Evolutionary conservation across 2,888 invertebrate genomes (phyloP).

Genomic region (Epicampocera succincta): DNA sequence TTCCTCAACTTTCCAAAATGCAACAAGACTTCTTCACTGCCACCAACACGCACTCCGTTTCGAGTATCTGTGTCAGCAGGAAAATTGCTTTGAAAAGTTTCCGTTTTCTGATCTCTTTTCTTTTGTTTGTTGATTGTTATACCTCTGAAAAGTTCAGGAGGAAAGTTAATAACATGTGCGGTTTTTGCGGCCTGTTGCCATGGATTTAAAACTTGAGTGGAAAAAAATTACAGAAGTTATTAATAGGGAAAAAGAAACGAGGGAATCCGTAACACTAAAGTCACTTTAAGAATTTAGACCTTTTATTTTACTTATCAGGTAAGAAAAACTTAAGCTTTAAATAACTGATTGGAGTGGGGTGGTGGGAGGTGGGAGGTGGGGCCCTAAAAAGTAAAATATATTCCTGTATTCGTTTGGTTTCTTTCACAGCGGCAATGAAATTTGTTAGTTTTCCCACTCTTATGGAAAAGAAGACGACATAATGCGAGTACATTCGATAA

Average conservation of each 20-base stretch:
- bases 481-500: no score
- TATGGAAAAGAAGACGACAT: no score
- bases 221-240: conserved; percentile 1
- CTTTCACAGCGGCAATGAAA: no score
- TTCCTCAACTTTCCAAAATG: neutral
- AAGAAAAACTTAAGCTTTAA: no score
- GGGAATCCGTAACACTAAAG: no score
- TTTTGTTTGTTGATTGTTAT: neutral
- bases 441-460: no score
- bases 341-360: no score
- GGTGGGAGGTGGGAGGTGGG: no score
- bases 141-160: neutral
- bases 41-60: neutral
- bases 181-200: conserved; percentile 29
- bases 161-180: conserved; percentile 6
- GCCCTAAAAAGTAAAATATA: no score
- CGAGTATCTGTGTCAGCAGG: conserved; percentile 32
- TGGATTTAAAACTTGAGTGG: conserved; percentile 11
- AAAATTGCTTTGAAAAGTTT: conserved; percentile 36
- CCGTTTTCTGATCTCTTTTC: neutral
- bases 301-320: no score
- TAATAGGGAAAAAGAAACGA: neutral
- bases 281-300: no score
- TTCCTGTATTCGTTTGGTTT: no score
- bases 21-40: neutral